Evolutionary conservation across 2,888 invertebrate genomes (phyloP).

Genomic region (Plebejus argus): DNA sequence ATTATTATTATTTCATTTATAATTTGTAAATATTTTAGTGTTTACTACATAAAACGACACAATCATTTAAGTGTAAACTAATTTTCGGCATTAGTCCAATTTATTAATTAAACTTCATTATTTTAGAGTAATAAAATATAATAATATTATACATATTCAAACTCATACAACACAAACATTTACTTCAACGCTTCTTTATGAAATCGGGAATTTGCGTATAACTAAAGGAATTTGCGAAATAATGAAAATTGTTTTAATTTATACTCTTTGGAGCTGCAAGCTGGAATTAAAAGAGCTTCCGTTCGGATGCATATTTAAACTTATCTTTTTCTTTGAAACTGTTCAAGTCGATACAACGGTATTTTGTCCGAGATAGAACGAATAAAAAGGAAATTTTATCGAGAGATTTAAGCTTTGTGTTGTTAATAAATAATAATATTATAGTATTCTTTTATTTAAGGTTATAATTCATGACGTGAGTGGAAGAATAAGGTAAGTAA

Average conservation of each 20-base stretch:
- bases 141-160: too few relatives aligned
- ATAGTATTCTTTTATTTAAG: background rate
- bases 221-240: background rate
- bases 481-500: too few relatives aligned
- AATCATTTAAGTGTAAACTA: too few relatives aligned
- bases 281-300: conserved; percentile 23
- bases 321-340: conserved; percentile 16
- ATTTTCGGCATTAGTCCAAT: too few relatives aligned
- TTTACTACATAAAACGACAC: too few relatives aligned
- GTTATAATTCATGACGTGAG: too few relatives aligned
- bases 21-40: too few relatives aligned
- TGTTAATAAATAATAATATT: background rate
- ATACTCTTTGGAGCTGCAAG: background rate
- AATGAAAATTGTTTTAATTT: conserved; percentile 28
- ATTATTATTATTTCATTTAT: too few relatives aligned
- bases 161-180: too few relatives aligned
- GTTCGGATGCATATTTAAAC: conserved; percentile 24
- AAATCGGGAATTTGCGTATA: background rate
- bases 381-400: background rate
- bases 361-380: conserved; percentile 1
- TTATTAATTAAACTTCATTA: too few relatives aligned
- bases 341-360: conserved; percentile 16
- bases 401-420: background rate
- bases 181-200: background rate
- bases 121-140: too few relatives aligned